Evolutionary conservation across 2,888 invertebrate genomes (phyloP).

Genomic region (Callosobruchus maculatus): DNA sequence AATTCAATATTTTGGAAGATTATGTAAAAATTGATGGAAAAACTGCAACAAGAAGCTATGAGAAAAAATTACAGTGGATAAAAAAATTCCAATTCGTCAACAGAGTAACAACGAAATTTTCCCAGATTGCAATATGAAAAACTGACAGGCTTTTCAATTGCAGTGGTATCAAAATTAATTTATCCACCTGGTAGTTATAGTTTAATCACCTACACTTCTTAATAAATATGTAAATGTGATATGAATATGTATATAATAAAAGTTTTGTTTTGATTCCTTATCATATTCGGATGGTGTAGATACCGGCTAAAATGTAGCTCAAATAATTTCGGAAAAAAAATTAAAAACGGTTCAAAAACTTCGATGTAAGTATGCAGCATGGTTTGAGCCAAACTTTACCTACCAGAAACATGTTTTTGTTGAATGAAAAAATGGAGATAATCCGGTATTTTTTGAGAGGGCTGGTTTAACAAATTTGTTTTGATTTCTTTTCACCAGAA

Average conservation of each 20-base stretch:
- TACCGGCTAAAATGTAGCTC: background rate
- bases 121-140: background rate
- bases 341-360: constrained; percentile 7
- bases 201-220: constrained; percentile 2
- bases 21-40: background rate
- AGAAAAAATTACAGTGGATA: background rate
- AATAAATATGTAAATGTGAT: constrained; percentile 4
- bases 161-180: background rate
- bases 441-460: no score
- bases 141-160: background rate
- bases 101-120: background rate
- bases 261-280: constrained; percentile 7
- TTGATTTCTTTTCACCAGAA: no score
- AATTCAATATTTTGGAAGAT: no score
- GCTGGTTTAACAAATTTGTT: no score
- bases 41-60: background rate
- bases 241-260: constrained; percentile 8
- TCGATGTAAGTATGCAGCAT: no score
- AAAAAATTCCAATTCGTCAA: background rate
- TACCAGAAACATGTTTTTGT: no score
- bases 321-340: no score
- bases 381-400: no score
- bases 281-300: constrained; percentile 9
- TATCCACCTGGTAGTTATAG: background rate
- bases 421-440: no score